Evolutionary conservation across 2,797 vertebrate species (phyloP), one percentile per base, ranked within the genome.

Genomic region (Clarias fuscus): DNA sequence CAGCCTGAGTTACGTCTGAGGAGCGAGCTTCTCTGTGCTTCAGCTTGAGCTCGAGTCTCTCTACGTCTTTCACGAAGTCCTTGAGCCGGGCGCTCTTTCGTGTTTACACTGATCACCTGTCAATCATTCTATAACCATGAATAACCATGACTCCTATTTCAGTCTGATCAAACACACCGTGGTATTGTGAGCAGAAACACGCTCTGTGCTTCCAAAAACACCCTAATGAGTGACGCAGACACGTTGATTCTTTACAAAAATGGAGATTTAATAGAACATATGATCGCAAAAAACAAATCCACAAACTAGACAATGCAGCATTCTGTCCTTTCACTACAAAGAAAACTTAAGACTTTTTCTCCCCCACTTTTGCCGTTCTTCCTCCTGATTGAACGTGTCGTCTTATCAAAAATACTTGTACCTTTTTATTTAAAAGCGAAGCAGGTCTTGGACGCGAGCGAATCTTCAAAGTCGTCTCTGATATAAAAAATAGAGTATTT

Each of bases 401-500:
- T 48, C 62, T 65, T 67, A 81, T 67, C 61, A 81, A 81, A 81
- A 81, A 81, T 81, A 81, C 40, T 67, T 3, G 48, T 17, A 72
- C 53, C 56, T 27, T 13, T 13, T 48, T 48, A 48, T 48, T 1
- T 8, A n/a, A 18, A 56, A 11, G 56, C 58, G 1, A 58, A 15
- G 56, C 17, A 5, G 15, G 48, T 20, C 73, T 58, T 48, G 48
- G 48, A 18, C 3, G 8, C 7, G 48, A 76, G 48, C 48, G n/a
- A 10, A 30, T 56, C 73, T 56, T 58, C 73, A 10, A 20, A 56
- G 58, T 84, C n/a, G 5, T n/a, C 15, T 84, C 82, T 89, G 92
- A 86, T 88, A 93, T 94, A 95, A 95, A 95, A 96, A 95, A 96
- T 95, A 95, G 89, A 95, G 92, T 89, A 89, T 91, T 94, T 85